phyloP scores from a whole-genome alignment of 64 coral and sea anemone genomes.

The Pocillopora damicornis region DNA sequence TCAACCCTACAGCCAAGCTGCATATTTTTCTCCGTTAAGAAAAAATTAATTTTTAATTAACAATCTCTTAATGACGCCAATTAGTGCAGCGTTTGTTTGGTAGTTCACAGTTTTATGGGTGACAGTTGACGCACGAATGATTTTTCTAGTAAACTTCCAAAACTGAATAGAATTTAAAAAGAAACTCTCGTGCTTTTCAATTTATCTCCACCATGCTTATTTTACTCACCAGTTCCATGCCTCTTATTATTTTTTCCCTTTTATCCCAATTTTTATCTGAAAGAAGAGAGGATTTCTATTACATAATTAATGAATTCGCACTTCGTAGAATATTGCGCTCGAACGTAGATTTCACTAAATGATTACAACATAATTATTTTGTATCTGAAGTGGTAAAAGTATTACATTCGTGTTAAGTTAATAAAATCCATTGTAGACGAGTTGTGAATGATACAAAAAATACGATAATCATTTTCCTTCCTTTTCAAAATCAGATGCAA shows the following conservation, averaged over 20 bases:
- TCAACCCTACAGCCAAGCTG: neutral
- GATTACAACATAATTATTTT: too few species aligned
- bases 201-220: neutral
- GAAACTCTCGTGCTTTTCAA: neutral
- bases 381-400: too few species aligned
- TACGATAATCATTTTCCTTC: neutral
- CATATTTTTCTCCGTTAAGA: neutral
- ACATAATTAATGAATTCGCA: conserved; percentile 7
- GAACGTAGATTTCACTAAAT: too few species aligned
- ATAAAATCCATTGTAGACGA: neutral
- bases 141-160: neutral
- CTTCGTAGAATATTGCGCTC: neutral
- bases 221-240: neutral
- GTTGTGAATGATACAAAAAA: neutral
- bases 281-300: neutral
- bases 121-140: neutral
- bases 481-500: neutral
- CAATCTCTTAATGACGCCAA: neutral
- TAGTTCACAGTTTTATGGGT: neutral
- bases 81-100: neutral
- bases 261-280: neutral
- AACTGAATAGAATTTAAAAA: neutral
- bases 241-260: neutral
- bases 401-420: too few species aligned
- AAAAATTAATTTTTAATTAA: neutral